Conservation (phyloP, 2,113 vertebrate species). For the Pteronura brasiliensis region DNA sequence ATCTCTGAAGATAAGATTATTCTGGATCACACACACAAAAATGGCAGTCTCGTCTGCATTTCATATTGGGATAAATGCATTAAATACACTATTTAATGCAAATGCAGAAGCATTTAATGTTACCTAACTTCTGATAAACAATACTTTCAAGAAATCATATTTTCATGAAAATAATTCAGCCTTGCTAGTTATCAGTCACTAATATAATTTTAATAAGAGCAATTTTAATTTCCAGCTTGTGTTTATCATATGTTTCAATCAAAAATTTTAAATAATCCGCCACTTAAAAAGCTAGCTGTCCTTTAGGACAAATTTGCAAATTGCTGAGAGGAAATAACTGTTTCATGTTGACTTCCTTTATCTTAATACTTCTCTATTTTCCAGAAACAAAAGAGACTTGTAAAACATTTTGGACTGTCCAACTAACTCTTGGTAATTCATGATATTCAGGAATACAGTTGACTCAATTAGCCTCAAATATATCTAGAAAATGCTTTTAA, state of each 20-base stretch:
- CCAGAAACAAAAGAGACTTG: background rate
- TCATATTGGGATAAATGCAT: background rate
- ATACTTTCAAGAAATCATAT: background rate
- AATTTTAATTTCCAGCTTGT: background rate
- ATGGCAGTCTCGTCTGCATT: background rate
- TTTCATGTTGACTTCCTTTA: background rate
- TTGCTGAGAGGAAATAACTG: background rate
- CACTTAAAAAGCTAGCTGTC: background rate
- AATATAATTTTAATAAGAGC: background rate
- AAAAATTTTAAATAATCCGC: background rate
- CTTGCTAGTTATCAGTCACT: background rate
- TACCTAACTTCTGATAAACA: background rate
- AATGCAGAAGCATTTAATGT: background rate
- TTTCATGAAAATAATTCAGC: conserved; percentile 3
- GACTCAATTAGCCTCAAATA: background rate
- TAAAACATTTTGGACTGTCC: background rate
- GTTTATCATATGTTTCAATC: background rate
- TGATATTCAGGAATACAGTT: background rate
- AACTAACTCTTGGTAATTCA: background rate
- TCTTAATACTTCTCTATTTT: background rate
- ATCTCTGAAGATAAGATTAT: background rate
- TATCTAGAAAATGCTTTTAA: background rate
- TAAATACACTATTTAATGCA: background rate
- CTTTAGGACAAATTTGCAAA: background rate
- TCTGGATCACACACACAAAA: background rate